A percentile compares a stretch with the other conserved stretches of the same genome.
Evolutionary conservation across 2,113 vertebrate genomes (phyloP).

Genomic region (Halichoerus grypus): DNA sequence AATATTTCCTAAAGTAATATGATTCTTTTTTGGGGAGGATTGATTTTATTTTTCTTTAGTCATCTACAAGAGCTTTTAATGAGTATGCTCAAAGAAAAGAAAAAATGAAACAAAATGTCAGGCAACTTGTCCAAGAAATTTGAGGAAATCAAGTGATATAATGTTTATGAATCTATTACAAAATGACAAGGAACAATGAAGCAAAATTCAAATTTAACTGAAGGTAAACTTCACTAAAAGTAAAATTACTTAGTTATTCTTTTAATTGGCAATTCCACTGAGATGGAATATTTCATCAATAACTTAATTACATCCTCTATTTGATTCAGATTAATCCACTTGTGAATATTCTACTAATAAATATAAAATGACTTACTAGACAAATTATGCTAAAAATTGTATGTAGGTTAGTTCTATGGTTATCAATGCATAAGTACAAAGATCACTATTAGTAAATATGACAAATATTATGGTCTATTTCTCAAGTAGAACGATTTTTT

Average conservation of each 20-base stretch:
- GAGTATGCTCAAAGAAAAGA: background rate
- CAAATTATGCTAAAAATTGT: background rate
- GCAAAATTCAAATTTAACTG: slow-evolving; percentile 12
- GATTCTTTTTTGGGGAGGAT: background rate
- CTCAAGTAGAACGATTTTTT: background rate
- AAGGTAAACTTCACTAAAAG: background rate
- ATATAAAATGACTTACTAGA: background rate
- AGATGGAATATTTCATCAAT: background rate
- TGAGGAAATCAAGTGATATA: background rate
- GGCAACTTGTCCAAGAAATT: background rate
- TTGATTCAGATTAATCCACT: slow-evolving; percentile 12
- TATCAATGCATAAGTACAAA: background rate
- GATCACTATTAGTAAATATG: background rate
- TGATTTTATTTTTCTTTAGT: background rate
- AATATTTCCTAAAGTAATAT: background rate
- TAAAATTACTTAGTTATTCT: slow-evolving; percentile 9
- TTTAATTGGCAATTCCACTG: background rate
- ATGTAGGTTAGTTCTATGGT: background rate
- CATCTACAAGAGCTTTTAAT: background rate
- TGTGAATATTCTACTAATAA: background rate
- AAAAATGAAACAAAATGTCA: slow-evolving; percentile 36
- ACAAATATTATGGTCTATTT: background rate
- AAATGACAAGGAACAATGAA: background rate
- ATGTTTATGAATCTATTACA: background rate
- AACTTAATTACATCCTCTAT: background rate